Conservation (phyloP, 2,113 vertebrate genomes). For the Pluvialis apricaria region DNA sequence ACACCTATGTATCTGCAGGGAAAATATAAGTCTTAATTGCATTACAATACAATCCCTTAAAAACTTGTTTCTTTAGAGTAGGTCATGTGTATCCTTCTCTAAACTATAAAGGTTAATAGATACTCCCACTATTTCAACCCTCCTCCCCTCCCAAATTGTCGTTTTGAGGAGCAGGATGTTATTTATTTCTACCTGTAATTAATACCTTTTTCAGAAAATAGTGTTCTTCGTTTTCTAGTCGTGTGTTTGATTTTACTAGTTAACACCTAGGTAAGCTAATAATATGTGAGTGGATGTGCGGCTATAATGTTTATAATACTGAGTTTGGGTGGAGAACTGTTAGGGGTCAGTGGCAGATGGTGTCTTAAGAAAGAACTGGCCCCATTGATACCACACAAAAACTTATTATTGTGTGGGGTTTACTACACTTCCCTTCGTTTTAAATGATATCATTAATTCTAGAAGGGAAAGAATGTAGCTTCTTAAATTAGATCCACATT, state of each 20-base stretch:
- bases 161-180: neutral
- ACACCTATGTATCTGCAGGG: rapidly evolving
- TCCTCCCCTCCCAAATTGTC: neutral
- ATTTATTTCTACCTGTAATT: neutral
- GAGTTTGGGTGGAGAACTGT: neutral
- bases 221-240: neutral
- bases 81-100: neutral
- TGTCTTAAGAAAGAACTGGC: neutral
- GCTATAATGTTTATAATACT: neutral
- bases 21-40: neutral
- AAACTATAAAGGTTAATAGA: neutral
- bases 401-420: neutral
- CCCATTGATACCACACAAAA: rapidly evolving
- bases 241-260: neutral
- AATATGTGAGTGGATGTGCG: neutral
- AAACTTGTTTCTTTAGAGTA: neutral
- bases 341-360: neutral
- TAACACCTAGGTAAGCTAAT: neutral
- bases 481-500: neutral
- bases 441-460: neutral
- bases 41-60: neutral
- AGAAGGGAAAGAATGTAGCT: neutral
- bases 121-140: neutral
- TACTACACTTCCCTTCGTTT: rapidly evolving
- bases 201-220: neutral